Base-by-base conservation (phyloP, 2,113 vertebrate genomes). In the Mugil cephalus region DNA sequence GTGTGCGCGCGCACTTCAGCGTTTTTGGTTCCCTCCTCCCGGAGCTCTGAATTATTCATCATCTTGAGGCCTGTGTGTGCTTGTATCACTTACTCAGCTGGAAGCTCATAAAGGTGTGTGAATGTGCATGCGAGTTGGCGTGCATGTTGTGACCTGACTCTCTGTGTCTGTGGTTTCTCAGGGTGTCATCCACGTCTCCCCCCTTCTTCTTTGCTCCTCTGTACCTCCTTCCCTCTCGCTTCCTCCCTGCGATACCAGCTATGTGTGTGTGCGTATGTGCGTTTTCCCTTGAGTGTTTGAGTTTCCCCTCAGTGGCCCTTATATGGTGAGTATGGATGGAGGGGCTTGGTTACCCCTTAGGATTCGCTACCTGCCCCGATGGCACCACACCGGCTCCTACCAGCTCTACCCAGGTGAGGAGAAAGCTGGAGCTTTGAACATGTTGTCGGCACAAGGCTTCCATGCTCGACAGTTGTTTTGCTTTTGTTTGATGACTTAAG, bases 351-450 rank as follows among this genome's bases (percentile, higher is more conserved):
- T 96, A 84, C 94, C 95, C 70, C 91, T 94, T 84, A 94, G 93
- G 91, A 95, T 95, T 90, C 97, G 95, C 89, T 95, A 95, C 90
- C 90, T 97, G 91, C 91, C 96, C 80, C 95, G 89, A 62, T 98
- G 96, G 96, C 96, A 96, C 78, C 94, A 97, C 93, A 95, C 95
- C 69, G 97, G 97, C 88, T 98, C 95, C 77, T 99, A 99, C 47
- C 97, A 95, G 93, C 96, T 99, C 19, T 94, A 95, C 82, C 96
- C 95, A 96, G 98, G 98, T 99, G 95, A 93, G 92, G 52, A 21
- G n/a, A 15, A n/a, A 47, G 40, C 63, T 21, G 72, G 59, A 51
- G 47, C 24, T 45, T 52, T 42, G n/a, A 19, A 35, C 8, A 40
- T 18, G 24, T 0, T 59, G 39, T 10, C 7, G 10, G 15, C 12